Percentiles rank a stretch among this genome's conserved stretches.
These are phyloP conservation scores for Nysson spinosus DNA, from an alignment of 2,888 invertebrate species.

Conservation along the genomic window DNA sequence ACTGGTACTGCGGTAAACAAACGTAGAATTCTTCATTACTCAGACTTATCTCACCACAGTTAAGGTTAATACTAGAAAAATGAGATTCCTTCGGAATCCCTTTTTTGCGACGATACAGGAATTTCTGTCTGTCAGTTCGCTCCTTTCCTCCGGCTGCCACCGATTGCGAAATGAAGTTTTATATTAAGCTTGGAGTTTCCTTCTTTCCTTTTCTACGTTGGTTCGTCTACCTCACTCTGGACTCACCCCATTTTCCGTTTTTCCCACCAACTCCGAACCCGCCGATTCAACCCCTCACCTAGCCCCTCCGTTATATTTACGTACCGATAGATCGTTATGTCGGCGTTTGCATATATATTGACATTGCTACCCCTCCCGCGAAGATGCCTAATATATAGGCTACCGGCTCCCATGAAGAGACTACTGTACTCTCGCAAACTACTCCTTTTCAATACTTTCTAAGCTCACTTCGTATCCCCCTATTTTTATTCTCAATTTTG, in stretches of 20 bases:
- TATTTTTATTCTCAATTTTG: too few relatives aligned
- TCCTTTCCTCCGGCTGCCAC: conserved; percentile 62
- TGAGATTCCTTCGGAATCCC: conserved; percentile 32
- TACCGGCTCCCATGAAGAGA: conserved; percentile 37
- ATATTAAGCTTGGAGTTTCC: conserved; percentile 73
- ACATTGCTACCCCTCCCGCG: conserved; percentile 66
- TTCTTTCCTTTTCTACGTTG: conserved; percentile 24
- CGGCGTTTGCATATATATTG: conserved; percentile 77
- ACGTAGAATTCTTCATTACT: not conserved
- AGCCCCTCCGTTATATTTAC: conserved; percentile 70
- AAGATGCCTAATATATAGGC: conserved; percentile 54
- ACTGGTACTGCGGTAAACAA: not conserved
- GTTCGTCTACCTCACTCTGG: conserved; percentile 20
- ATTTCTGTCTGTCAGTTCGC: conserved; percentile 67
- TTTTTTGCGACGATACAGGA: conserved; percentile 52
- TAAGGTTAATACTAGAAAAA: conserved; percentile 51
- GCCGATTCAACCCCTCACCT: conserved; percentile 29
- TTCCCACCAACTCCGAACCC: conserved; percentile 48
- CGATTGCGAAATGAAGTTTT: conserved; percentile 77
- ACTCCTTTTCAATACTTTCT: conserved; percentile 2
- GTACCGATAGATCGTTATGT: conserved; percentile 77
- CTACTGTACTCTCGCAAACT: conserved; percentile 8
- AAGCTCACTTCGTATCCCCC: not conserved
- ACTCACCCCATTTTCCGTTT: conserved; percentile 29
- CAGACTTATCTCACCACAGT: conserved; percentile 28